Conservation (phyloP, 1,140 invertebrate genomes). For the Nixonia krombeini region DNA sequence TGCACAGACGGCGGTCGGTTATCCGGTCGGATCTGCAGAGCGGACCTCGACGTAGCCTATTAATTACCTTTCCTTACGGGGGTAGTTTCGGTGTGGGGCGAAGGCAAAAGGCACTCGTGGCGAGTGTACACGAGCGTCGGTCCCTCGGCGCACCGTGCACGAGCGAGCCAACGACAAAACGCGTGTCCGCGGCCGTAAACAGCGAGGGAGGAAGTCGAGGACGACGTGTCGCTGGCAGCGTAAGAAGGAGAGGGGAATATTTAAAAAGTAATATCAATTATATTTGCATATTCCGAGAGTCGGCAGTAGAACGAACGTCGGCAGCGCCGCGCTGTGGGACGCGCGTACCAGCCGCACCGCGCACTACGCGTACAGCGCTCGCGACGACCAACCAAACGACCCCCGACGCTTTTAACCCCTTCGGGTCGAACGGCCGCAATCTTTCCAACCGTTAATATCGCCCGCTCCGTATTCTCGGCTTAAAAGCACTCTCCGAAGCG, state of each 20-base stretch:
- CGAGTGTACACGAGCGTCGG: slow-evolving; percentile 60
- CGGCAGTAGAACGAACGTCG: slow-evolving; percentile 44
- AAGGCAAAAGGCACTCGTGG: slow-evolving; percentile 64
- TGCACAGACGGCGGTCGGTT: slow-evolving; percentile 49
- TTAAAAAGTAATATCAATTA: slow-evolving; percentile 73
- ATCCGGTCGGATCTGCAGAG: slow-evolving; percentile 56
- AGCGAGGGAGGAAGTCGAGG: slow-evolving; percentile 19
- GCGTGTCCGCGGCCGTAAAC: slow-evolving; percentile 10
- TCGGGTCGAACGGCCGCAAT: slow-evolving; percentile 34
- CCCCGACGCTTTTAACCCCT: slow-evolving; percentile 39
- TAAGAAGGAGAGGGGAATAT: slow-evolving; percentile 66
- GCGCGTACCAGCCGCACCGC: slow-evolving; percentile 42
- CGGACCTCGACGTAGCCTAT: slow-evolving; percentile 60
- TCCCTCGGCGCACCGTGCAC: slow-evolving; percentile 57
- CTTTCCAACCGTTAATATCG: slow-evolving; percentile 51
- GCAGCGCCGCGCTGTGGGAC: slow-evolving; percentile 49
- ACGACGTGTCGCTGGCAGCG: too few species aligned
- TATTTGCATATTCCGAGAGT: slow-evolving; percentile 71
- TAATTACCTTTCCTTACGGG: slow-evolving; percentile 63
- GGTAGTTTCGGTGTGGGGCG: slow-evolving; percentile 16
- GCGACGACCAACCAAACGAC: slow-evolving; percentile 39
- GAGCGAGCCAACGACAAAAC: slow-evolving; percentile 40
- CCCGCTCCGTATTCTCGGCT: slow-evolving; percentile 34
- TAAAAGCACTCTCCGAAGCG: slow-evolving; percentile 46
- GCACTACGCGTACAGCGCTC: slow-evolving; percentile 20